Evolutionary conservation across 2,888 invertebrate genomes (phyloP), one percentile per base, ranked within the genome.

Genomic region (Unio pictorum): DNA sequence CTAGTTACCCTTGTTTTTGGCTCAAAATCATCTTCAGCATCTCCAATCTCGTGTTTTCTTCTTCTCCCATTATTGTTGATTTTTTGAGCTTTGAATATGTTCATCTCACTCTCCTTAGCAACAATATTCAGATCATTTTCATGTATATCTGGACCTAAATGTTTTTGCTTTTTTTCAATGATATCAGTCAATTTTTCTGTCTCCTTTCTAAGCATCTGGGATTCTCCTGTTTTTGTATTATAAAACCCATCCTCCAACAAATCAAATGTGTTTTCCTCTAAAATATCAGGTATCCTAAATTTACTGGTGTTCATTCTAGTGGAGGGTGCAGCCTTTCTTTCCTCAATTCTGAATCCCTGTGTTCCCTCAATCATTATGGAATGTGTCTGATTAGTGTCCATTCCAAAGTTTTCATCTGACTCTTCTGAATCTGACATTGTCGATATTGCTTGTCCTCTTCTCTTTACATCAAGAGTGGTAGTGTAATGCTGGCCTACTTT

Each of bases 401-500:
- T 45, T 45, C 11, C 15, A 45, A 45, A 45, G 45, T 45, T 45
- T 45, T 45, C 45, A 11, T 3, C 11, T 11, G 45, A 45, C 45
- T 74, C 74, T 26, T 71, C 69, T 23, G 59, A 60, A n/a, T 66
- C 66, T n/a, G 71, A 69, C 30, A 71, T 30, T 8, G 68, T 45
- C 18, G 71, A 20, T 55, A 65, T 71, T 17, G 54, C 63, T 6
- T 73, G 61, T 23, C 81, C 78, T 55, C 80, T 71, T 59, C 64
- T 73, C 59, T 80, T 81, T 26, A 70, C 61, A 67, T 81, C 82
- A 18, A 83, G 68, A 15, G 84, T 78, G 30, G 63, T 76, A 0
- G 75, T 66, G 66, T 71, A 62, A 64, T 84, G 84, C 62, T 72
- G 73, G 1, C 85, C 85, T 23, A 76, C 66, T 59, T 75, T 78